Evolutionary conservation across 2,888 invertebrate species (phyloP), one percentile per base, ranked within the genome.

Genomic region (Mellilla xanthometata): DNA sequence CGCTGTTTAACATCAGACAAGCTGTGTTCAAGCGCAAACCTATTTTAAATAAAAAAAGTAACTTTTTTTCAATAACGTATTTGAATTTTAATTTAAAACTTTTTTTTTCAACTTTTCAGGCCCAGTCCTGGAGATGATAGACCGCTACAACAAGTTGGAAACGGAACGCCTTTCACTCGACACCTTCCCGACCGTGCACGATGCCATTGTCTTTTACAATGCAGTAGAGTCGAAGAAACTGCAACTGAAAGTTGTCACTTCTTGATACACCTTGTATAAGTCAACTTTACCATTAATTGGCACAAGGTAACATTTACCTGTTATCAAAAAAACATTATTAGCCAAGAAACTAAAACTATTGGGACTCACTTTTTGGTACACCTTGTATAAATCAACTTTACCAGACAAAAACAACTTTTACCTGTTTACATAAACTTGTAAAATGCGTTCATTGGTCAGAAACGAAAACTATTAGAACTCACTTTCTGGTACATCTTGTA

Each of bases 151-250:
- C 70, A 73, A 81, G 0, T 68, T 91, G 30, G 91, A 92, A 52
- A 55, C 81, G 0, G 91, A 91, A 34, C 76, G 87, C 22, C 81
- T 91, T 8, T 85, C 89, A 19, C 79, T 93, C 56, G 88, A 89
- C 39, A 91, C 92, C 9, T 94, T 94, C 68, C 94, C 94, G 0
- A 93, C 94, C 0, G 91, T 94, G 0, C 93, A 94, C 67, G 94
- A 94, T 69, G 94, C 94, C 0, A 93, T 94, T 2, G 80, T 92
- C 0, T 90, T 73, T 57, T 81, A 77, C 70, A 76, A 77, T 44
- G 65, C 80, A 23, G 39, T 69, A 5, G 68, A 76, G 24, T 50
- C 61, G 2, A 72, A 69, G 56, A 67, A 62, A 46, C 65, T 70
- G 2, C 42, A 68, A 0, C 56, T 83, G 27, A 68, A 70, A 0